A percentile compares a stretch with the other conserved stretches of the same genome.
These are phyloP conservation scores for Macropis europaea DNA, from an alignment of 2,888 invertebrate genomes.

Conservation along the genomic window DNA sequence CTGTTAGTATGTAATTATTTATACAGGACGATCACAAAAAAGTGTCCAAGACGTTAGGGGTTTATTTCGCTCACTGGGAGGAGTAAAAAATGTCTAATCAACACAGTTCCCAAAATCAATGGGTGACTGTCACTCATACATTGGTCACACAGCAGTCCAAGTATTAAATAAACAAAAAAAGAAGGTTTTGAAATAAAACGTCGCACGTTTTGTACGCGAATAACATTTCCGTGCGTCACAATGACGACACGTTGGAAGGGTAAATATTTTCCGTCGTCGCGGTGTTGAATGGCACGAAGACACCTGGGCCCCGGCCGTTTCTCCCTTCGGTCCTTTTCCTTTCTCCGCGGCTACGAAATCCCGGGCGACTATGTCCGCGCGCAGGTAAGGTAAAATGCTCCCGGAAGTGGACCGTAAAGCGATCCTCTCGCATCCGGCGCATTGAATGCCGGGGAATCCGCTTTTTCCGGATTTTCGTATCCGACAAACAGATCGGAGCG, in stretches of 20 bases:
- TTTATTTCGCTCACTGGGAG: too few species aligned
- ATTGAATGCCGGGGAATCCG: conserved; percentile 66
- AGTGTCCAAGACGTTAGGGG: too few species aligned
- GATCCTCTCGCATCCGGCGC: conserved; percentile 62
- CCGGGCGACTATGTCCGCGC: background rate
- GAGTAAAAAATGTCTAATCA: too few species aligned
- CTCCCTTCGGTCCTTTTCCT: conserved; percentile 15
- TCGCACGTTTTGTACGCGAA: background rate
- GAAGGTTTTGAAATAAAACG: too few species aligned
- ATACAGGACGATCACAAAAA: too few species aligned
- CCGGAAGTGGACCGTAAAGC: conserved; percentile 68
- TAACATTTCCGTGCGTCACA: background rate
- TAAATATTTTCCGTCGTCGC: conserved; percentile 56
- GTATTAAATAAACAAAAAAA: background rate
- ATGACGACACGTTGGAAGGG: conserved; percentile 31
- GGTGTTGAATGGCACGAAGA: conserved; percentile 34
- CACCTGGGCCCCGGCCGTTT: conserved; percentile 43
- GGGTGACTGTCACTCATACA: too few species aligned
- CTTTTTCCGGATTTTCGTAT: conserved; percentile 65
- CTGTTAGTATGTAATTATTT: too few species aligned
- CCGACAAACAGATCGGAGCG: conserved; percentile 7
- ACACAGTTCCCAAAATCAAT: too few species aligned
- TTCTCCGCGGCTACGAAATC: background rate
- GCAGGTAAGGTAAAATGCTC: conserved; percentile 37
- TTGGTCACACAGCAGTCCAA: too few species aligned